These are phyloP conservation scores for Mareca penelope DNA, from an alignment of 2,797 vertebrate genomes.

Conservation along the genomic window DNA sequence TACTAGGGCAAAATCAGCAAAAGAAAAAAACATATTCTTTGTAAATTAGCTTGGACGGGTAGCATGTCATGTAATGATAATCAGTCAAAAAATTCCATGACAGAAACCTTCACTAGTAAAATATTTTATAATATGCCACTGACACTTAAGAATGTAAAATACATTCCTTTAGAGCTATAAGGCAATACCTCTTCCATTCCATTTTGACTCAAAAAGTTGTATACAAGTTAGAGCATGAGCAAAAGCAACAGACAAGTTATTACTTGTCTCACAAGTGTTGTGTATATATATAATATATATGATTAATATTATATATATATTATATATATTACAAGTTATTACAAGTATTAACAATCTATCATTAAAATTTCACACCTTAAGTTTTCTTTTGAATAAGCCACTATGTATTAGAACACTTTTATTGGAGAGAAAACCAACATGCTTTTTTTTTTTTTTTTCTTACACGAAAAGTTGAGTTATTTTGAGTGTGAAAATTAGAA, in stretches of 20 bases:
- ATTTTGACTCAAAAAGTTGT: neutral
- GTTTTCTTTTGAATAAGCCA: neutral
- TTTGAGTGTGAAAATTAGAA: neutral
- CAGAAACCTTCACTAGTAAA: conserved; percentile 58
- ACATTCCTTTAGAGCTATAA: neutral
- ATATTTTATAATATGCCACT: conserved; percentile 27
- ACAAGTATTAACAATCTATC: neutral
- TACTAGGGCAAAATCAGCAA: conserved; percentile 24
- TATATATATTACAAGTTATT: too few relatives aligned
- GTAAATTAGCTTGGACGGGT: conserved; percentile 49
- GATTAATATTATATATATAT: too few relatives aligned
- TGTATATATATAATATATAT: too few relatives aligned
- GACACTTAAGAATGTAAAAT: conserved; percentile 50
- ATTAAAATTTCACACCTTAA: neutral
- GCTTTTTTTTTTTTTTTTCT: neutral
- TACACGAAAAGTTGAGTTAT: neutral
- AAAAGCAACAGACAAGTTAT: neutral
- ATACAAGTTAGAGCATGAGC: neutral
- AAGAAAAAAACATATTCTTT: neutral
- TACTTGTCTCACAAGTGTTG: neutral
- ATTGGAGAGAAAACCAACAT: neutral
- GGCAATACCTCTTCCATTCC: neutral
- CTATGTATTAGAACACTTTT: neutral
- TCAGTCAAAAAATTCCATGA: conserved; percentile 49
- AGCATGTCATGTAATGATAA: conserved; percentile 46